phyloP scores from a whole-genome alignment of 2,113 vertebrate species.

The Gavia stellata region DNA sequence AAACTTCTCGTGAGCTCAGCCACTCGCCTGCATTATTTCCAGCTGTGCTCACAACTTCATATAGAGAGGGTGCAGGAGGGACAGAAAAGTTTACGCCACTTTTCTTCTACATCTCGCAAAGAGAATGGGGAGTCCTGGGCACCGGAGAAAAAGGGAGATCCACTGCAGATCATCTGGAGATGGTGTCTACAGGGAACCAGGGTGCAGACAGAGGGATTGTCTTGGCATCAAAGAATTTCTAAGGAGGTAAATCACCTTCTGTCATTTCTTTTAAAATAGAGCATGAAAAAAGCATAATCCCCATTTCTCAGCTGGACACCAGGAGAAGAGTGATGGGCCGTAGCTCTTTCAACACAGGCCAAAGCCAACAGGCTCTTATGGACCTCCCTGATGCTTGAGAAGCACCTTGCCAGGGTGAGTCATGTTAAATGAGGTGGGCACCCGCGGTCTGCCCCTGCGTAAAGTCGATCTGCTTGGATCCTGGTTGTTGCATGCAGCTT shows the following conservation, averaged over 20 bases:
- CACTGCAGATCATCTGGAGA: not conserved
- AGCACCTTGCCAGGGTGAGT: not conserved
- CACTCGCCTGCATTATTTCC: not conserved
- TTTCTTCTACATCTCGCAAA: not conserved
- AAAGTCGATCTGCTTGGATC: not conserved
- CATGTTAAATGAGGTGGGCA: not conserved
- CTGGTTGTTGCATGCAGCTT: not conserved
- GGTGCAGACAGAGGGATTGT: not conserved
- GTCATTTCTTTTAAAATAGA: not conserved
- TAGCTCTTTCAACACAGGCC: not conserved
- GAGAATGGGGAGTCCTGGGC: not conserved
- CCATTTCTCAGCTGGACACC: not conserved
- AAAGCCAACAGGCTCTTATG: not conserved
- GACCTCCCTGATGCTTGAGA: not conserved
- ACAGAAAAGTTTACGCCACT: not conserved
- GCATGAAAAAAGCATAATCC: not conserved
- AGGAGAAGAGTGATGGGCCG: not conserved
- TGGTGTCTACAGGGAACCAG: not conserved
- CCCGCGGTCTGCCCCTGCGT: accelerated
- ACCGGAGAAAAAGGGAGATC: not conserved
- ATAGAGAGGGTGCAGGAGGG: not conserved
- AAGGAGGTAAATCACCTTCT: not conserved
- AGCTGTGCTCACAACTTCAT: not conserved
- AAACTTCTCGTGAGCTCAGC: not conserved
- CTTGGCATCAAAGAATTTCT: not conserved